Base-by-base conservation (phyloP, 2,797 vertebrate genomes). In the Avahi laniger region DNA sequence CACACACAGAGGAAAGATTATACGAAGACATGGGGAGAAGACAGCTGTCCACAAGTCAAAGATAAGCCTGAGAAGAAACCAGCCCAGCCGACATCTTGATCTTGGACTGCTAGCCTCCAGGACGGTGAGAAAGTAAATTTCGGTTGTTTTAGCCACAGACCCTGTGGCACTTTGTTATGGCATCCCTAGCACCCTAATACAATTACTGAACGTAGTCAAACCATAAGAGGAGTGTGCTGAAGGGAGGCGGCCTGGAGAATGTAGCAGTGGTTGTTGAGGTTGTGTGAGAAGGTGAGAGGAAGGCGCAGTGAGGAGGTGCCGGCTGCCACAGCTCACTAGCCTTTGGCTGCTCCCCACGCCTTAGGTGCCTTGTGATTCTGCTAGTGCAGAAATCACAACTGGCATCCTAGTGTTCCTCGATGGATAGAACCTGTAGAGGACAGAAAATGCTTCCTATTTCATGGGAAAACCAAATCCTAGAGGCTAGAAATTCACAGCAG, bases 261-360 rank as follows among this genome's bases (percentile, higher is more conserved):
- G 33, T 28, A 59, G 5, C 30, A 0, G 2, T 11, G 4, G 8
- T 20, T 2, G 1, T 13, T 3, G 1, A 15, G 33, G 12, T 41
- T 41, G 4, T 54, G 0, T 35, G 52, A 75, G 22, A 52, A 76
- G 20, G 24, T 61, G 5, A 28, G 33, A 52, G 48, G 4, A 50
- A 59, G 15, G 15, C 18, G 13, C 18, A 33, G 13, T 24, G 4
- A 2, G 18, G 17, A 33, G 15, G 8, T 11, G 1, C 30, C 3
- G 24, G 22, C 30, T 46, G 5, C 18, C 28, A 10, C 12, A 1
- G 38, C 50, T 41, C n/a, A 8, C 1, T 38, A 26, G 43, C 2
- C 18, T 2, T 24, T 65, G 28, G 38, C 5, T 43, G 0, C 35
- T 35, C 12, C 22, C 15, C 43, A 46, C 33, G 13, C 17, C 15